Conservation (phyloP, 1,140 invertebrate species). For the Procambarus virginalis region DNA sequence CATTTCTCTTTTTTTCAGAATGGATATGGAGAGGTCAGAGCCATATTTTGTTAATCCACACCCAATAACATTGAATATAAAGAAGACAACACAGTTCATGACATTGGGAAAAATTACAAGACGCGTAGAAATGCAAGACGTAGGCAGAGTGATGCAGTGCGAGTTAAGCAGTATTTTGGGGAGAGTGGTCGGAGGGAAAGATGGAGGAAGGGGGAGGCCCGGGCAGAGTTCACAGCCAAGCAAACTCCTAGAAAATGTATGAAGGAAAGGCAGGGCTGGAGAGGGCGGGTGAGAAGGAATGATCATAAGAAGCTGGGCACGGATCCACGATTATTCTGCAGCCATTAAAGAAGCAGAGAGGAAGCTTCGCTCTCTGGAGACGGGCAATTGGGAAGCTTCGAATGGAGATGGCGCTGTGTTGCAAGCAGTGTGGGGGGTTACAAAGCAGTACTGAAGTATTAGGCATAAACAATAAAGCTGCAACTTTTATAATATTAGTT, state of each 20-base stretch:
- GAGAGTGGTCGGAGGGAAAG: too few species aligned
- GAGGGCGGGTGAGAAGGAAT: slow-evolving; percentile 1
- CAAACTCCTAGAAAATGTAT: background rate
- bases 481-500: too few species aligned
- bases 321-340: background rate
- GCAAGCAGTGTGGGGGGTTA: background rate
- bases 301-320: background rate
- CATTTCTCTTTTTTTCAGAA: slow-evolving; percentile 6
- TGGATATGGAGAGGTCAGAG: slow-evolving; percentile 13
- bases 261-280: slow-evolving; percentile 24
- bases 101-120: background rate
- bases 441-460: too few species aligned
- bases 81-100: background rate
- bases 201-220: background rate
- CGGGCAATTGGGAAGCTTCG: slow-evolving; percentile 3
- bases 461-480: too few species aligned
- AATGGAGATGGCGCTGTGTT: background rate
- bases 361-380: slow-evolving; percentile 27
- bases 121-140: background rate
- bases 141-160: background rate
- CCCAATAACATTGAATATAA: slow-evolving; percentile 13
- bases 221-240: slow-evolving; percentile 2
- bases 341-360: background rate
- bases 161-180: background rate
- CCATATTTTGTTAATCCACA: background rate